Evolutionary conservation across 2,888 invertebrate species (phyloP).

Genomic region (Desoria tigrina): DNA sequence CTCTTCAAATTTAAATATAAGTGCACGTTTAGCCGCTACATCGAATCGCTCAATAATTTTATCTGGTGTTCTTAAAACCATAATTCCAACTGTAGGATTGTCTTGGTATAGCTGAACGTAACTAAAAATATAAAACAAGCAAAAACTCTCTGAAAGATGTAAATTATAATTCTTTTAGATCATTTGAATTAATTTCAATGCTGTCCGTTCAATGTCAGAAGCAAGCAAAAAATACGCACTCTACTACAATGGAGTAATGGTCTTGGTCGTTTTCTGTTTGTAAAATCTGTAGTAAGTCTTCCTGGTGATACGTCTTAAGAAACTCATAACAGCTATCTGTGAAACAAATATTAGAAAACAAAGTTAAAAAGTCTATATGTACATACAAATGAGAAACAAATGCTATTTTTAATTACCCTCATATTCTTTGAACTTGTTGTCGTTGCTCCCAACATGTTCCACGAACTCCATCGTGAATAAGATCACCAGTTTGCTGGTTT

Average conservation of each 20-base stretch:
- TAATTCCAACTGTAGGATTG: slow-evolving; percentile 68
- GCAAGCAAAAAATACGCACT: too few species aligned
- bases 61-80: slow-evolving; percentile 67
- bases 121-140: slow-evolving; percentile 59
- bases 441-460: too few species aligned
- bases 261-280: slow-evolving; percentile 63
- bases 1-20: slow-evolving; percentile 59
- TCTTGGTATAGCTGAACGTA: slow-evolving; percentile 71
- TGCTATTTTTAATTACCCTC: too few species aligned
- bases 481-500: too few species aligned
- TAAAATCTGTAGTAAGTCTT: slow-evolving; percentile 65
- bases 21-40: slow-evolving; percentile 64
- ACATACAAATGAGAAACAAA: too few species aligned
- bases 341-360: too few species aligned
- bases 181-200: too few species aligned
- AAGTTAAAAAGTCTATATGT: too few species aligned
- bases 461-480: too few species aligned
- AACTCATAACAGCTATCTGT: slow-evolving; percentile 60
- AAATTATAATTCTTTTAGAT: not conserved
- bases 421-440: too few species aligned
- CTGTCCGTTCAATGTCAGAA: too few species aligned
- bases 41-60: slow-evolving; percentile 67
- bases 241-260: not conserved
- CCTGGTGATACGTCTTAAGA: slow-evolving; percentile 64
- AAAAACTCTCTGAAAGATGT: not conserved